These are phyloP conservation scores for Drosophila gunungcola DNA, from an alignment of 1,140 invertebrate species.

Conservation along the genomic window DNA sequence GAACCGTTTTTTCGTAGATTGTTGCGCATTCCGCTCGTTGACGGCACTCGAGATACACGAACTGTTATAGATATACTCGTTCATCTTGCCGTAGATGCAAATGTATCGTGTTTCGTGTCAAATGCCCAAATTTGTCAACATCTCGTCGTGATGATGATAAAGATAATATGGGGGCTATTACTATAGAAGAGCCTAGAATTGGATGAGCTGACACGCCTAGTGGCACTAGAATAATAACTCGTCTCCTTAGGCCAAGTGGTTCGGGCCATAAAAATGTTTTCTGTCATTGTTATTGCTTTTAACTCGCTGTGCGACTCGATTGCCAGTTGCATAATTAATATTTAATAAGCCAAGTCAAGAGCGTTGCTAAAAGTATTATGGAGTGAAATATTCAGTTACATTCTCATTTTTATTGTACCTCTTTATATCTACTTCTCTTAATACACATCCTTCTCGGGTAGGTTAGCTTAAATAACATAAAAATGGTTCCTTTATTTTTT, in stretches of 20 bases:
- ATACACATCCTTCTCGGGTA: constrained; percentile 1
- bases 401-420: constrained; percentile 2
- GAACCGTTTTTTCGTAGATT: constrained; percentile 23
- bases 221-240: constrained; percentile 51
- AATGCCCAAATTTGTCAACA: constrained; percentile 51
- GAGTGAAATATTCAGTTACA: constrained; percentile 27
- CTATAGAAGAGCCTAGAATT: constrained; percentile 20
- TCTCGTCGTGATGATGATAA: constrained; percentile 7
- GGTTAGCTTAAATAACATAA: neutral
- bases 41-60: constrained; percentile 20
- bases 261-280: constrained; percentile 64
- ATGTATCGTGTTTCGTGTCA: constrained; percentile 54
- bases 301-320: constrained; percentile 18
- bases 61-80: constrained; percentile 37
- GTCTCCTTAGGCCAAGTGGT: constrained; percentile 51
- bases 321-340: constrained; percentile 73
- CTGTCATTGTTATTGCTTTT: constrained; percentile 48
- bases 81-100: constrained; percentile 24
- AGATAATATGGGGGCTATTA: constrained; percentile 15
- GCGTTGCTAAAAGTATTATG: constrained; percentile 35
- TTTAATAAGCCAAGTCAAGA: constrained; percentile 70
- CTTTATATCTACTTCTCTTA: constrained; percentile 1
- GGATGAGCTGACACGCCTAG: constrained; percentile 69
- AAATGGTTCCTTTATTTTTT: no score
- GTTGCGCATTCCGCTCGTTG: constrained; percentile 24